Evolutionary conservation across 1,140 invertebrate genomes (phyloP).

Genomic region (Planococcus citri): DNA sequence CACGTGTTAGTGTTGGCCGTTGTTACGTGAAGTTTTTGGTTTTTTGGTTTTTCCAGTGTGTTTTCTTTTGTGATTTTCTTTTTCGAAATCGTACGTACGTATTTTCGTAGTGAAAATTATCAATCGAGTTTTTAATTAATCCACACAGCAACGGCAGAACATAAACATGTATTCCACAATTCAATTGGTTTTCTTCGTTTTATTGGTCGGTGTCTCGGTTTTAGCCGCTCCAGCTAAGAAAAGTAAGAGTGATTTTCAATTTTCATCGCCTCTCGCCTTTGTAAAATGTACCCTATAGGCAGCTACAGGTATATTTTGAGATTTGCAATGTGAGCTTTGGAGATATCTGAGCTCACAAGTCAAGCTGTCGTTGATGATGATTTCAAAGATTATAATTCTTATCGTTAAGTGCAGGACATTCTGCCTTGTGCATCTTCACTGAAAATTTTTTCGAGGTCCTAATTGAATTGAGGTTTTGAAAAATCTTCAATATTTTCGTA

Average conservation of each 20-base stretch:
- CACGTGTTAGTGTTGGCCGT: conserved; percentile 17
- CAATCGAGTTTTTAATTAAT: neutral
- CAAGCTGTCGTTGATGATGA: too few relatives aligned
- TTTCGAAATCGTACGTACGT: neutral
- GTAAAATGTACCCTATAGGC: too few relatives aligned
- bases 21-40: neutral
- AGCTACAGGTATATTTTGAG: too few relatives aligned
- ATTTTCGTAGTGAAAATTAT: neutral
- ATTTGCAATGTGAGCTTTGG: too few relatives aligned
- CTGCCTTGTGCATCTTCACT: too few relatives aligned
- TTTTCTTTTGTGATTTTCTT: neutral
- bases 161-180: conserved; percentile 8
- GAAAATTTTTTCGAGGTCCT: too few relatives aligned
- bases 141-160: conserved; percentile 2
- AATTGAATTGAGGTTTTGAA: too few relatives aligned
- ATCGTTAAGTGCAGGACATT: too few relatives aligned
- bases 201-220: neutral
- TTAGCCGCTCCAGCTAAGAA: conserved; percentile 9
- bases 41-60: neutral
- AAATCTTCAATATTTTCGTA: too few relatives aligned
- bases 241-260: neutral
- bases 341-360: too few relatives aligned
- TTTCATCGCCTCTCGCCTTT: too few relatives aligned
- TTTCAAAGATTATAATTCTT: too few relatives aligned
- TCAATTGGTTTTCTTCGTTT: neutral